phyloP scores from a whole-genome alignment of 2,797 vertebrate genomes.

The Smutsia gigantea region DNA sequence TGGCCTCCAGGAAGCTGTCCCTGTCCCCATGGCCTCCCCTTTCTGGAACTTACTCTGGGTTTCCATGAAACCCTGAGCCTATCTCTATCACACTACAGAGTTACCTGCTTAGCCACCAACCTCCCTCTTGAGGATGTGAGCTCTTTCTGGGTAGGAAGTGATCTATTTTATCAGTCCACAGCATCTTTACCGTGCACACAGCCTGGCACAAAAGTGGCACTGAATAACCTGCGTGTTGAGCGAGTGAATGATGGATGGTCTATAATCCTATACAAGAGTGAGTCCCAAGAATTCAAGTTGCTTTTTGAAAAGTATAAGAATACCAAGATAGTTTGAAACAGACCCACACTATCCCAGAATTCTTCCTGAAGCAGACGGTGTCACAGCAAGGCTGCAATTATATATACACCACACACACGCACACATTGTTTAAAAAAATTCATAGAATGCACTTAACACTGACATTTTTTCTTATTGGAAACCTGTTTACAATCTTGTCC shows the following conservation, averaged over 20 bases:
- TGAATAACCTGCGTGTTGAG: not conserved
- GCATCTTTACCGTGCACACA: not conserved
- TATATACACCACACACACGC: conserved; percentile 41
- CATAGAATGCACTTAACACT: conserved; percentile 66
- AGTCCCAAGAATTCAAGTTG: conserved; percentile 56
- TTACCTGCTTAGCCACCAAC: not conserved
- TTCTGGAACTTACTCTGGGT: not conserved
- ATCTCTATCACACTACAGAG: not conserved
- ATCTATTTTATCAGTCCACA: not conserved
- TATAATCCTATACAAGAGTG: not conserved
- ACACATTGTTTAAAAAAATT: conserved; percentile 73
- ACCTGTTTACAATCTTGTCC: conserved; percentile 83
- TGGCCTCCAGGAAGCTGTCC: not conserved
- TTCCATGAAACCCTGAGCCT: not conserved
- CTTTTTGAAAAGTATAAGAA: conserved; percentile 61
- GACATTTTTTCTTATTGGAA: conserved; percentile 72
- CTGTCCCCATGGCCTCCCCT: not conserved
- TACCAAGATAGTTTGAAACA: conserved; percentile 54
- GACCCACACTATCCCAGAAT: conserved; percentile 65
- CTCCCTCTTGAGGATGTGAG: not conserved
- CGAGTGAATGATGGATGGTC: not conserved
- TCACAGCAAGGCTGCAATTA: conserved; percentile 76
- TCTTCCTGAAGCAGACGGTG: conserved; percentile 68
- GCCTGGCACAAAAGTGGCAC: not conserved
- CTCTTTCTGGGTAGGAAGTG: not conserved